Evolutionary conservation across 2,113 vertebrate genomes (phyloP).

Genomic region (Gallinago paraguaiae): DNA sequence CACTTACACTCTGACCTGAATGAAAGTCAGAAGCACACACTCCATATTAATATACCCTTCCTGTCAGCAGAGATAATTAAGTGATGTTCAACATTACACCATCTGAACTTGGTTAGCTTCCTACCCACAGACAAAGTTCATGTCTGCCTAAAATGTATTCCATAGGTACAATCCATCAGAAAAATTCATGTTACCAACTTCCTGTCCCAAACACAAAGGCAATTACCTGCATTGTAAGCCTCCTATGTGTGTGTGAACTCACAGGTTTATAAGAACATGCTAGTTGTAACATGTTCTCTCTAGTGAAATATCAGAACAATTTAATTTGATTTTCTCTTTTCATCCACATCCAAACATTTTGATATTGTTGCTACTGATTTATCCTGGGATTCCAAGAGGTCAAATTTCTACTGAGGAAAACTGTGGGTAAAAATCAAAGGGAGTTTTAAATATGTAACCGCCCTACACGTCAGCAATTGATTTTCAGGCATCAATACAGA

Average conservation of each 20-base stretch:
- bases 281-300: background rate
- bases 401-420: background rate
- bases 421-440: background rate
- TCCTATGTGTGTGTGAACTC: background rate
- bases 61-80: background rate
- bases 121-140: background rate
- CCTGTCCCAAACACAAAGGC: background rate
- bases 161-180: background rate
- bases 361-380: background rate
- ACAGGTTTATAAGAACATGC: background rate
- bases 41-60: background rate
- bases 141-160: background rate
- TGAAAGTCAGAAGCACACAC: background rate
- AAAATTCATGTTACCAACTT: background rate
- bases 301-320: background rate
- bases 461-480: background rate
- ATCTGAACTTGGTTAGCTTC: background rate
- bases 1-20: background rate
- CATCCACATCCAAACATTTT: background rate
- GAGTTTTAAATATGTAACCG: background rate
- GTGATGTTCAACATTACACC: background rate
- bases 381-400: background rate
- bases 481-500: background rate
- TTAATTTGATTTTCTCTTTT: background rate
- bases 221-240: background rate